These are phyloP conservation scores for Tokudaia tokunoshimensis DNA, from an alignment of 2,797 vertebrate species.

Conservation along the genomic window DNA sequence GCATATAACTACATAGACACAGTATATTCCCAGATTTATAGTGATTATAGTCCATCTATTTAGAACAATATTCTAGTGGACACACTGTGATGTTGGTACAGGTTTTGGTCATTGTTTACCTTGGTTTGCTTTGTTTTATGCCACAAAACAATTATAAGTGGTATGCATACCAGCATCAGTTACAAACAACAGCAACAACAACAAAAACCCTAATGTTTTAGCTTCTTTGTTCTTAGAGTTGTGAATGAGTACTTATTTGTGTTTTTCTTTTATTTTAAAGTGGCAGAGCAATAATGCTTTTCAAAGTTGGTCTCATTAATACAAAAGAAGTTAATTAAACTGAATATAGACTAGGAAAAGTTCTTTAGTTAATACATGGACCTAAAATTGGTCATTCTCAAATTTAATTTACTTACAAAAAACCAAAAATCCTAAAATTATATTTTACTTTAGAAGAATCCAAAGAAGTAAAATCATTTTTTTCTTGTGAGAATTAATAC, in stretches of 20 bases:
- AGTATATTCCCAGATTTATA: background rate
- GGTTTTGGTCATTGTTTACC: constrained; percentile 39
- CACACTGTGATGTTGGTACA: constrained; percentile 1
- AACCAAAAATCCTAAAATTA: background rate
- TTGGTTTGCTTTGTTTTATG: constrained; percentile 40
- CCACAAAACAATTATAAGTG: background rate
- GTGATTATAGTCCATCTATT: constrained; percentile 41
- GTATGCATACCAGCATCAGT: constrained; percentile 22
- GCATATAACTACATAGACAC: background rate
- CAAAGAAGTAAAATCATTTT: background rate
- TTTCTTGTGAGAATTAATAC: constrained; percentile 43
- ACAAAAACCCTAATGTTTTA: constrained; percentile 8
- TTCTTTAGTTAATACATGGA: background rate
- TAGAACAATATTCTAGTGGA: constrained; percentile 19
- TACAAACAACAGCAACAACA: background rate
- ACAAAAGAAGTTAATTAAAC: constrained; percentile 25
- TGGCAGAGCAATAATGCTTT: constrained; percentile 7
- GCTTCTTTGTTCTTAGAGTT: constrained; percentile 39
- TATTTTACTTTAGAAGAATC: constrained; percentile 39
- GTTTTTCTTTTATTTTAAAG: constrained; percentile 20
- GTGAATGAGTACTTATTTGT: constrained; percentile 39
- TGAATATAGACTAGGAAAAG: background rate
- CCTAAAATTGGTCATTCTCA: constrained; percentile 19
- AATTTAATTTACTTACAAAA: constrained; percentile 57
- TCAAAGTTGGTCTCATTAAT: constrained; percentile 14